Evolutionary conservation across 1,140 invertebrate genomes (phyloP), one percentile per base, ranked within the genome.

Genomic region (Samia ricini): DNA sequence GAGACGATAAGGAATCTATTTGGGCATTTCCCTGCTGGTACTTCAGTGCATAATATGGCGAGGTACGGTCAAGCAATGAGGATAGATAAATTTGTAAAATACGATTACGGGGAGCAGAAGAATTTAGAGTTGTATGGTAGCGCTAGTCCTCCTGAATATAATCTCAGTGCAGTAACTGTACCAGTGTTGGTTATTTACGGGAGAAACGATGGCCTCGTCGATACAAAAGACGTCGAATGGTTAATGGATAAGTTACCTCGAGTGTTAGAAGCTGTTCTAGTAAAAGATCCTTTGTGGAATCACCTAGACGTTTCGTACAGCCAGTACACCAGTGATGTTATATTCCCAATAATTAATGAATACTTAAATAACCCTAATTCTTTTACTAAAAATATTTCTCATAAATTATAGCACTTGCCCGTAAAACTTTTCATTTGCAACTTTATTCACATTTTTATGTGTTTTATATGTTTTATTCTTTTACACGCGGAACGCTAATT

Each of bases 21-120:
- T 15, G 90, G 91, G 6, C 94, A 96, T 68, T 93, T 93, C 64
- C 95, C 95, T 1, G 93, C 94, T 22, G 95, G 95, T 2, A 92
- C 94, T 4, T 95, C 95, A 0, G 90, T 92, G 0, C 91, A 93
- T 67, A 95, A 94, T 68, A 76, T 96, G 2, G 83, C 93, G 52
- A 91, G 93, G 63, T 93, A 90, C 63, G 85, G 91, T 2, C 93
- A 94, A 72, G 84, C 74, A 7, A 80, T 91, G 63, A 57, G 42
- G 0, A 72, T 54, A 42, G 56, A 61, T 7, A 70, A 55, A 12
- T 93, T 92, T 60, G 73, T 73, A 24, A 89, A 92, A 63, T 92
- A 89, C 66, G 89, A 92, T 70, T 91, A 92, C 61, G 92, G 91
- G 5, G 67, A 71, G 26, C 64, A 63, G 4, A 68, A 76, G 33